These are phyloP conservation scores for Molorchus minor DNA, from an alignment of 2,888 invertebrate species.

Conservation along the genomic window DNA sequence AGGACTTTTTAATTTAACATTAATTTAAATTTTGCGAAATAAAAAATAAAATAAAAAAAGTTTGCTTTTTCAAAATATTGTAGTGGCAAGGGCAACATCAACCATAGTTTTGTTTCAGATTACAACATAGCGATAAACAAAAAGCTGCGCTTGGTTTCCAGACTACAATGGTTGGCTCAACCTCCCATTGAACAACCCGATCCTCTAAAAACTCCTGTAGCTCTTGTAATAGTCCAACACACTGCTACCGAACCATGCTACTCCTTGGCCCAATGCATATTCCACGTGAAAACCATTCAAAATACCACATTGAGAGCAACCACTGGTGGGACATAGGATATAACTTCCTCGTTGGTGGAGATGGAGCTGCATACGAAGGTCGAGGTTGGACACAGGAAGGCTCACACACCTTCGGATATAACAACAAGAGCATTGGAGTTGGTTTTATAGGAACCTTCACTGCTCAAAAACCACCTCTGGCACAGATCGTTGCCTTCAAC, in stretches of 20 bases:
- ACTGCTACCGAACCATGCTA: constrained; percentile 72
- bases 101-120: constrained; percentile 12
- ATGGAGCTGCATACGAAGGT: constrained; percentile 68
- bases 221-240: constrained; percentile 70
- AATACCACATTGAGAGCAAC: constrained; percentile 66
- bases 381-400: constrained; percentile 67
- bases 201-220: constrained; percentile 63
- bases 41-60: too few relatives aligned
- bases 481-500: constrained; percentile 62
- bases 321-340: constrained; percentile 66
- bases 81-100: too few relatives aligned
- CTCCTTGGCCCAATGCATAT: constrained; percentile 53
- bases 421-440: constrained; percentile 62
- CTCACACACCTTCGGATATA: constrained; percentile 66
- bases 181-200: constrained; percentile 60
- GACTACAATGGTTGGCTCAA: constrained; percentile 70
- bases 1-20: too few relatives aligned
- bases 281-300: constrained; percentile 51
- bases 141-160: constrained; percentile 4
- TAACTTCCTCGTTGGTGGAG: constrained; percentile 68
- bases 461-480: constrained; percentile 59
- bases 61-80: too few relatives aligned
- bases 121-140: constrained; percentile 16
- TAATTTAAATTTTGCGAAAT: too few relatives aligned
- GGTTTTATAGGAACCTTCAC: constrained; percentile 67